Evolutionary conservation across 1,140 invertebrate species (phyloP), one percentile per base, ranked within the genome.

Genomic region (Ceratoteleas bidentatus): DNA sequence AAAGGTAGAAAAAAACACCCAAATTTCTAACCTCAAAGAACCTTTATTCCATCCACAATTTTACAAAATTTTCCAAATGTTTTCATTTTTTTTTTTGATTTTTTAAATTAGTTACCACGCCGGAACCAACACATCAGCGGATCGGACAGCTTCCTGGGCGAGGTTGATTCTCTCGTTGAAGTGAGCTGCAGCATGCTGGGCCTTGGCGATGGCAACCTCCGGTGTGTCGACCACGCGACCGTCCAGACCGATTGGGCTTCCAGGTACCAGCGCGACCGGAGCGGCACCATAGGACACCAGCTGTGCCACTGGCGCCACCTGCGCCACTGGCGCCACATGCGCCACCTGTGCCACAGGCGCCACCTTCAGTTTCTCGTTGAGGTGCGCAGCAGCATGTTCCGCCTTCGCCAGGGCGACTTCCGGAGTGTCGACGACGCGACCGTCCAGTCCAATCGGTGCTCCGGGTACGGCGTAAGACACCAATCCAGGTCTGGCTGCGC

Each of bases 331-430:
- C n/a, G n/a, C n/a, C n/a, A n/a, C n/a, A n/a, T n/a, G n/a, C 6
- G 13, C 45, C 45, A 15, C 6, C 4, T 15, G 49, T 14, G 49
- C 58, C 13, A 43, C 2, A 45, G 52, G 64, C 3, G 64, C 50
- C 2, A 10, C 50, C 2, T 38, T 92, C 77, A 86, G 74, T n/a
- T 87, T 87, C 58, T 93, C 93, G 78, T 93, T 92, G 68, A 90
- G 88, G 47, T 92, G 92, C 6, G 93, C 92, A 2, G 91, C 91
- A 77, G 91, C 92, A 77, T 94, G 93, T 43, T 92, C 91, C 0
- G 90, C 90, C 76, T 93, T 94, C 15, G 93, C 93, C 3, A 89
- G 90, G 43, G 92, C 92, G 8, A 90, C 90, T 81, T 90, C 70
- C 14, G 70, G 60, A 14, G 70, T 74, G 13, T 74, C 70, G 7